Base-by-base conservation (phyloP, 92 coral and sea anemone species). In the Porites lobata region DNA sequence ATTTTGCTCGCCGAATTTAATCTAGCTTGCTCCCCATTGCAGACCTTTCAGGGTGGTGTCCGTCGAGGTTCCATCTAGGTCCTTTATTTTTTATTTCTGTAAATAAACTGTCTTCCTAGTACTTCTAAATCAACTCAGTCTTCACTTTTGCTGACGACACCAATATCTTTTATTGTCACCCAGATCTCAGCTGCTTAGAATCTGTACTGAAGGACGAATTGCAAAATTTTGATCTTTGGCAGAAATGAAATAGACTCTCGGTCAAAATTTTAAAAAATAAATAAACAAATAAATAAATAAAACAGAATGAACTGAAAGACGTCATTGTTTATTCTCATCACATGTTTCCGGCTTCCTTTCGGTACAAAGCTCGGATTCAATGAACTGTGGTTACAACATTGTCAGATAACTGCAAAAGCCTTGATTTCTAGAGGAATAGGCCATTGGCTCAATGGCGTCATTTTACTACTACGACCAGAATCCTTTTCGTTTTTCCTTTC, bases 161-260 rank as follows among this genome's bases (percentile, higher is more conserved):
- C 57, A 54, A 66, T 56, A 56, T 53, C 13, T 77, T 24, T 85
- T 77, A 58, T 59, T 77, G 76, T 20, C 89, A 77, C 73, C 63
- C 84, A 22, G 57, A 77, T 50, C 61, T 75, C 8, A 76, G 18
- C 14, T 32, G 65, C 63, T 85, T 85, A 19, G 74, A 53, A 21
- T 19, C 19, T 68, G 71, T 81, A 26, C 79, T 80, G 4, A 87
- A 87, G 21, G 32, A 61, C 12, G 87, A 88, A 69, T 69, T 81
- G 20, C 50, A 32, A n/a, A 88, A 81, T 29, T 17, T 88, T 69
- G 70, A 50, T 63, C 15, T 38, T 72, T 88, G 87, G 76, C 9
- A 72, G 22, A 59, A 24, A 62, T 54, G 71, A 18, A 78, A 86
- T 50, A 86, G 67, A 51, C 68, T 86, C 9, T 86, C 78, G 43